These are phyloP conservation scores for Silurus meridionalis DNA, from an alignment of 2,113 vertebrate genomes.

Conservation along the genomic window DNA sequence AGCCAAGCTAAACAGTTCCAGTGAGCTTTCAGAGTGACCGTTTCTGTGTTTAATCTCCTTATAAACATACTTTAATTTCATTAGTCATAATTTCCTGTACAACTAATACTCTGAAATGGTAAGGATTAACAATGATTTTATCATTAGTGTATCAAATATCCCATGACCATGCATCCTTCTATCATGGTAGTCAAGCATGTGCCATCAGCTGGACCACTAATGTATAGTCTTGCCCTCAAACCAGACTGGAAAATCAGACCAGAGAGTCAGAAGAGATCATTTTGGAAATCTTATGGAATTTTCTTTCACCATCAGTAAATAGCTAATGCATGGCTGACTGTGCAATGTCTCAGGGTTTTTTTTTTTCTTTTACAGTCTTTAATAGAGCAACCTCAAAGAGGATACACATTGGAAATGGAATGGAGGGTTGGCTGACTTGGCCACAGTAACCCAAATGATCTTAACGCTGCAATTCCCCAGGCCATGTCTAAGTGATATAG, in stretches of 20 bases:
- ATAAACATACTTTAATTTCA: neutral
- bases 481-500: slow-evolving; percentile 39
- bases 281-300: slow-evolving; percentile 30
- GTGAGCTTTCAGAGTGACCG: slow-evolving; percentile 14
- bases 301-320: slow-evolving; percentile 30
- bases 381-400: slow-evolving; percentile 34
- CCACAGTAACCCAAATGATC: slow-evolving; percentile 13
- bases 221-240: slow-evolving; percentile 22
- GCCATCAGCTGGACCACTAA: slow-evolving; percentile 43
- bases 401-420: slow-evolving; percentile 10
- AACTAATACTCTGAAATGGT: neutral
- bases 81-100: slow-evolving; percentile 8
- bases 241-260: slow-evolving; percentile 41
- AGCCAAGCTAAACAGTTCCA: slow-evolving; percentile 10
- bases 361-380: slow-evolving; percentile 14
- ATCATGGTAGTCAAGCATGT: slow-evolving; percentile 42
- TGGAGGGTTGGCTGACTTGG: slow-evolving; percentile 28
- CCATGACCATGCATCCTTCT: slow-evolving; percentile 39
- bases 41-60: slow-evolving; percentile 12
- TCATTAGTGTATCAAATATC: slow-evolving; percentile 24
- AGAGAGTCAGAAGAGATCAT: slow-evolving; percentile 19
- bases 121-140: slow-evolving; percentile 7
- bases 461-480: slow-evolving; percentile 31
- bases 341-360: neutral
- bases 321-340: slow-evolving; percentile 14